phyloP scores from a whole-genome alignment of 2,888 invertebrate genomes.

The Palloptera scutellata region DNA sequence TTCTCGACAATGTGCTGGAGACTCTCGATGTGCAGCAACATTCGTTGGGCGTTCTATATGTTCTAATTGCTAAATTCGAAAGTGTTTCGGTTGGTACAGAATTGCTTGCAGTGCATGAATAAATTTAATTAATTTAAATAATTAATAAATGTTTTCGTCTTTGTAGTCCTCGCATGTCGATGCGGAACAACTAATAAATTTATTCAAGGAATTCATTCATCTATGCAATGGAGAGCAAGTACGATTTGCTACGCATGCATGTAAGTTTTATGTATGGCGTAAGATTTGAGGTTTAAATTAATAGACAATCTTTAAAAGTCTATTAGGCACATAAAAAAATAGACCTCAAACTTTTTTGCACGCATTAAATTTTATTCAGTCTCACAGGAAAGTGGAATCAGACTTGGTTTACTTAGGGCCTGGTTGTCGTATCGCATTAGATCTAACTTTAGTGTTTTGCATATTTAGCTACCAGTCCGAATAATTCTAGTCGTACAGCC shows the following conservation, averaged over 20 bases:
- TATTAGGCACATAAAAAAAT: too few species aligned
- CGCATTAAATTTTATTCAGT: too few species aligned
- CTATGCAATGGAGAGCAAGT: constrained; percentile 92
- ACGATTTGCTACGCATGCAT: constrained; percentile 82
- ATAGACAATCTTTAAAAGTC: too few species aligned
- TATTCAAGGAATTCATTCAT: constrained; percentile 85
- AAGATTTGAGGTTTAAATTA: neutral
- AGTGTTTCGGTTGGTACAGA: constrained; percentile 66
- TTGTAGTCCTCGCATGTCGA: constrained; percentile 54
- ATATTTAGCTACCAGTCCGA: neutral
- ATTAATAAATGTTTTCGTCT: neutral
- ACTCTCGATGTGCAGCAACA: constrained; percentile 91
- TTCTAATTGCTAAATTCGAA: constrained; percentile 82
- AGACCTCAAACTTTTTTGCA: too few species aligned
- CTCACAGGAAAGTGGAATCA: too few species aligned
- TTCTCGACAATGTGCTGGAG: constrained; percentile 89
- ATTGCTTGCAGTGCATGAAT: neutral
- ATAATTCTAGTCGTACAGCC: neutral
- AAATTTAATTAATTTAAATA: neutral
- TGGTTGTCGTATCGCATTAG: too few species aligned
- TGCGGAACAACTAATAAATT: constrained; percentile 68
- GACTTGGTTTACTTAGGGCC: too few species aligned
- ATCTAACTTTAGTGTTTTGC: too few species aligned
- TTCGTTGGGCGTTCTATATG: constrained; percentile 86
- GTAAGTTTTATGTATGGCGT: constrained; percentile 68